Conservation (phyloP, 2,113 vertebrate species). For the Odontophorus gujanensis region DNA sequence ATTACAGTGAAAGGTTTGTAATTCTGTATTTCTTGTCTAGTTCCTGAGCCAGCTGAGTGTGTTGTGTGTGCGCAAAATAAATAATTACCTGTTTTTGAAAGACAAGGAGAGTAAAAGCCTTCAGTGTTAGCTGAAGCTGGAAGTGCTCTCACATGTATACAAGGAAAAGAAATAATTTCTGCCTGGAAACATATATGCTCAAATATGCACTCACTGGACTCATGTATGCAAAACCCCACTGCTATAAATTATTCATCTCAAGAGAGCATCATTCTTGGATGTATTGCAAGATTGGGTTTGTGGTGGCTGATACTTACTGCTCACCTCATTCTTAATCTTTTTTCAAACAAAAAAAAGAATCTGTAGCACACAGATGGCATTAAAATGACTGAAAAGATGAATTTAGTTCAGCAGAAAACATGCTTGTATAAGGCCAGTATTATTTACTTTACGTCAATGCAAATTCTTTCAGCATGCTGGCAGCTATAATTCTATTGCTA, state of each 20-base stretch:
- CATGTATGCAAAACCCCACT: neutral
- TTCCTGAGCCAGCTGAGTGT: neutral
- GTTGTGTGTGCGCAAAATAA: neutral
- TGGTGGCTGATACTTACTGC: neutral
- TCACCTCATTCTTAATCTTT: neutral
- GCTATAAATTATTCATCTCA: neutral
- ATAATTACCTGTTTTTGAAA: neutral
- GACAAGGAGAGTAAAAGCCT: neutral
- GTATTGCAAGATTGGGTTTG: neutral
- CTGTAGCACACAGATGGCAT: neutral
- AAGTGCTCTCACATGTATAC: neutral
- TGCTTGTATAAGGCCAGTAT: neutral
- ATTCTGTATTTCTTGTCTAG: neutral
- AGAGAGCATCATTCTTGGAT: neutral
- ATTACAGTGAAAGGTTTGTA: neutral
- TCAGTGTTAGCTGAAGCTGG: neutral
- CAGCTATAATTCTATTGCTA: conserved; percentile 13
- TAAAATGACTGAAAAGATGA: neutral
- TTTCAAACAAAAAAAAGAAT: neutral
- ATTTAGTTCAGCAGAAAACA: neutral
- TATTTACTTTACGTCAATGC: neutral
- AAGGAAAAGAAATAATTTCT: neutral
- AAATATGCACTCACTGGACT: neutral
- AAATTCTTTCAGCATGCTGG: conserved; percentile 31
- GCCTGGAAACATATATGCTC: neutral